Base-by-base conservation (phyloP, 1,140 invertebrate species). In the Drosophila carrolli region DNA sequence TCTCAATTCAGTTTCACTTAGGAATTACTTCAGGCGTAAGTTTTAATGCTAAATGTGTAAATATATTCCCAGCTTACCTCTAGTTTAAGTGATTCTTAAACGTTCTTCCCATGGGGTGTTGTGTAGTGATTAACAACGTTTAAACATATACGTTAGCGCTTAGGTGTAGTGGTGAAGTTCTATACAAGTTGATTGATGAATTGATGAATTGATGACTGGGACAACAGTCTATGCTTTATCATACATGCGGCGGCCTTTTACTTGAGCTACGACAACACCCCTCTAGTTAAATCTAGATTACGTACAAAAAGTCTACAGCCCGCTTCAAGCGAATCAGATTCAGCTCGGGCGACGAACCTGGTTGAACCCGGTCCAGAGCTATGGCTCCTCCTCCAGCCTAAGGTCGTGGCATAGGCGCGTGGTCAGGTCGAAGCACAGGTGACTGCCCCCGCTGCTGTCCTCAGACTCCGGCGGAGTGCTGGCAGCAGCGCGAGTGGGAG, bases 1-100 rank as follows among this genome's bases (percentile, higher is more conserved):
- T 43, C 60, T 60, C 55, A 63, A 23, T 60, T 63, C 60, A 63
- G 60, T 63, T 63, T 63, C 38, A 41, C 60, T 60, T 59, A 63
- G 13, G 29, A 63, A 32, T 35, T 60, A 60, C 60, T 63, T 63
- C 60, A 60, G 60, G 60, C 55, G 60, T 40, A 43, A 10, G 11
- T 23, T n/a, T 41, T 63, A 63, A 4, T 35, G 6, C 37, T 41
- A 62, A 59, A 16, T 32, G 41, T 32, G 16, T 40, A 59, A 43
- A 11, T 59, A 32, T 58, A 60, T 35, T 43, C 32, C 27, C 27
- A 32, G 38, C 55, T 43, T 63, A 63, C 27, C 3, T 11, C 55
- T 60, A 62, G 19, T 19, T 62, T 38, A 29, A 59, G 38, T 55
- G 54, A 35, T 59, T 59, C 7, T 32, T 29, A 58, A 11, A 40